phyloP scores from a whole-genome alignment of 2,888 invertebrate species.

The Temnothorax ravouxi region DNA sequence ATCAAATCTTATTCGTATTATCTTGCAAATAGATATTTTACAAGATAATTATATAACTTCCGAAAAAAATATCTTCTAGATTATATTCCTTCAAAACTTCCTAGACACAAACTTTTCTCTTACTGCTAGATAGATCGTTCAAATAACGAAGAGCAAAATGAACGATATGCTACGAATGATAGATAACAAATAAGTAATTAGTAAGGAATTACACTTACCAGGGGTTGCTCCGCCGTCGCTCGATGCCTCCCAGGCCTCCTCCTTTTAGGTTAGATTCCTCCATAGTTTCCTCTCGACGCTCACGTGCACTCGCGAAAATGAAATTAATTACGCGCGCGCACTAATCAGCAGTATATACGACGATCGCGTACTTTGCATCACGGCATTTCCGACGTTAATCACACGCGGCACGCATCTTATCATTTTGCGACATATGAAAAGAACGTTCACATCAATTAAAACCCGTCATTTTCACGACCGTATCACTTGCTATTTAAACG shows the following conservation, averaged over 20 bases:
- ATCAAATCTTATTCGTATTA: too few species aligned
- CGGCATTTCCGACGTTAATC: background rate
- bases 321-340: background rate
- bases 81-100: background rate
- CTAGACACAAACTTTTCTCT: background rate
- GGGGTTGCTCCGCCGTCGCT: background rate
- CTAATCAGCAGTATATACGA: background rate
- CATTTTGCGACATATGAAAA: background rate
- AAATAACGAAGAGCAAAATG: background rate
- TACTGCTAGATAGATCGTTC: background rate
- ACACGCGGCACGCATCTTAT: background rate
- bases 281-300: background rate
- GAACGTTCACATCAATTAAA: background rate
- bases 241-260: background rate
- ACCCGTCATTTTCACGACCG: background rate
- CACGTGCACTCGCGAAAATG: constrained; percentile 3
- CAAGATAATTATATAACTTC: background rate
- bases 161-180: background rate
- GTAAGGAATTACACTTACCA: background rate
- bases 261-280: background rate
- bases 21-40: background rate
- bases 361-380: background rate
- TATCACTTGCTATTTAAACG: too few species aligned
- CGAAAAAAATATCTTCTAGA: background rate
- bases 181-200: background rate